Evolutionary conservation across 2,113 vertebrate genomes (phyloP), one percentile per base, ranked within the genome.

Genomic region (Elaphurus davidianus): DNA sequence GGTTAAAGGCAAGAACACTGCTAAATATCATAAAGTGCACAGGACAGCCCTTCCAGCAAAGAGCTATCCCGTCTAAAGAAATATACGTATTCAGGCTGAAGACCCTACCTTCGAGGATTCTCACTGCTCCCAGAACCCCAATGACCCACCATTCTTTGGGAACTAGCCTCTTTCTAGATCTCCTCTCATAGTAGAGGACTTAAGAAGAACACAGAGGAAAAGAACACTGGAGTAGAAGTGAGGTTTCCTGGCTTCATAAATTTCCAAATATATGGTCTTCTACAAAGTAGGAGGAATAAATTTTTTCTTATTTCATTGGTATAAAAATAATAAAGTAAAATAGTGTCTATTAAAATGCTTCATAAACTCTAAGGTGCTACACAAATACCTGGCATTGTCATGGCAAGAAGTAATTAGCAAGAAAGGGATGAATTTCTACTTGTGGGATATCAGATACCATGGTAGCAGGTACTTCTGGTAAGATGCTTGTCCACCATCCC

Each of bases 311-410:
- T 27, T 94, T 86, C 17, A 86, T 28, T 93, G 33, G 2, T n/a
- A 74, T 86, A 87, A 95, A 95, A 81, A 89, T 71, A 74, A 84
- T 33, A 90, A 64, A 52, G 47, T 57, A 54, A 78, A 23, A 83
- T 5, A 79, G 1, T 45, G 1, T 33, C 47, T 76, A 28, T 67
- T 81, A 60, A n/a, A 64, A 55, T 74, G 9, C 10, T 79, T 93
- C 14, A 62, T 93, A 28, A 50, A 91, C 13, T 60, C 7, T 57
- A 36, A 85, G 76, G 12, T 36, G 10, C 11, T 47, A 27, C 2
- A 55, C 0, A 59, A 91, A 25, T 54, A 5, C 14, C 30, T 59
- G 7, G 8, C 19, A 28, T 16, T 43, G 11, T 25, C 45, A 84
- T 5, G 2, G 13, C 52, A 36, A 78, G 59, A 5, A 36, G 25